phyloP scores from a whole-genome alignment of 2,888 invertebrate genomes.

The Cotesia congregata region DNA sequence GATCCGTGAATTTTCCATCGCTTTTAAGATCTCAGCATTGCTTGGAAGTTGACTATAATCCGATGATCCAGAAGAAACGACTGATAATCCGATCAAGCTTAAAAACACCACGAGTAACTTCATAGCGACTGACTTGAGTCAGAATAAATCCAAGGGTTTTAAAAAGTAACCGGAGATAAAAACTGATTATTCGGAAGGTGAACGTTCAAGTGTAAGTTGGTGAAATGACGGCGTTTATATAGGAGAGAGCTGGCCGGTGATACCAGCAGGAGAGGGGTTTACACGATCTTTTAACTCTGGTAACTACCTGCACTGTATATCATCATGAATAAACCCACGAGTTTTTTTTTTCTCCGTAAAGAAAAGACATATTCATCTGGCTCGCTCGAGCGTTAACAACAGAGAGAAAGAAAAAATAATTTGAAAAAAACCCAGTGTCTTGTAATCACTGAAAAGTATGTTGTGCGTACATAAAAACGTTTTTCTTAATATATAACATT shows the following conservation, averaged over 20 bases:
- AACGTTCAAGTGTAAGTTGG: constrained; percentile 42
- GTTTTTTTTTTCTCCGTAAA: background rate
- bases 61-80: too few relatives aligned
- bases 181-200: constrained; percentile 40
- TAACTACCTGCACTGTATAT: background rate
- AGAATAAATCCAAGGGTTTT: background rate
- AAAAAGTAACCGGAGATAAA: background rate
- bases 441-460: background rate
- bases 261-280: constrained; percentile 25
- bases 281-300: background rate
- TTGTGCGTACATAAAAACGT: background rate
- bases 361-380: constrained; percentile 5
- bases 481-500: background rate
- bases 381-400: background rate
- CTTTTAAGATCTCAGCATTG: constrained; percentile 74
- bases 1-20: constrained; percentile 72
- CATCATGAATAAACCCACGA: background rate
- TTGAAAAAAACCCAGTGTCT: background rate
- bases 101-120: constrained; percentile 54
- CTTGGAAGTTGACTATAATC: constrained; percentile 69
- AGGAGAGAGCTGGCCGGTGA: constrained; percentile 33
- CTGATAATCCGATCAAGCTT: constrained; percentile 37
- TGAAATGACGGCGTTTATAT: constrained; percentile 46
- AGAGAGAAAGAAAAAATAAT: background rate
- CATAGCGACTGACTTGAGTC: constrained; percentile 38